These are phyloP conservation scores for Sarcophaga peregrina DNA, from an alignment of 1,140 invertebrate genomes.

Conservation along the genomic window DNA sequence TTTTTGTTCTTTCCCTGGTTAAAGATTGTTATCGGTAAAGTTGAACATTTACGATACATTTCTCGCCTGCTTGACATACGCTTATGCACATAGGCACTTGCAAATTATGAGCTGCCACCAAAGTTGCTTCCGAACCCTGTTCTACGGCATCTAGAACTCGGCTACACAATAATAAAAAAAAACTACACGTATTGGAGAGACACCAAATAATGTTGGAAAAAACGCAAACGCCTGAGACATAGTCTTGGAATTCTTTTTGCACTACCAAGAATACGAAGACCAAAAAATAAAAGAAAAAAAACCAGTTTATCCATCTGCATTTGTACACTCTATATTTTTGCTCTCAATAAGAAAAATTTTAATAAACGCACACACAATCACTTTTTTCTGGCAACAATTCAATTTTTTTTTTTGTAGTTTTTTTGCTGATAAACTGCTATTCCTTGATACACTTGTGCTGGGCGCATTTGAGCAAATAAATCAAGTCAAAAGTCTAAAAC, in stretches of 20 bases:
- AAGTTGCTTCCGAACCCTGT: slow-evolving; percentile 19
- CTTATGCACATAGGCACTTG: neutral
- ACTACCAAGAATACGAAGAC: neutral
- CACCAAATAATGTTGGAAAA: neutral
- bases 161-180: neutral
- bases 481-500: slow-evolving; percentile 39
- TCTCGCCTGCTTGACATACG: slow-evolving; percentile 17
- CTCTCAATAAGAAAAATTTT: neutral
- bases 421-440: neutral
- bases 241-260: neutral
- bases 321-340: neutral
- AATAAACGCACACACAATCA: neutral
- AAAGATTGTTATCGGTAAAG: slow-evolving; percentile 26
- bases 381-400: neutral
- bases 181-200: neutral
- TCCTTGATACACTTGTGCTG: neutral
- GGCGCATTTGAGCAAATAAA: neutral
- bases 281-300: neutral
- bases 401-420: neutral
- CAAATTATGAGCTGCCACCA: slow-evolving; percentile 29
- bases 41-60: slow-evolving; percentile 22
- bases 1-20: neutral
- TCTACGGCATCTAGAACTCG: neutral
- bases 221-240: neutral
- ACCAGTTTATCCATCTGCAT: slow-evolving; percentile 20